A percentile compares a stretch with the other conserved stretches of the same genome.
Evolutionary conservation across 2,888 invertebrate genomes (phyloP).

Genomic region (Pollenia labialis): DNA sequence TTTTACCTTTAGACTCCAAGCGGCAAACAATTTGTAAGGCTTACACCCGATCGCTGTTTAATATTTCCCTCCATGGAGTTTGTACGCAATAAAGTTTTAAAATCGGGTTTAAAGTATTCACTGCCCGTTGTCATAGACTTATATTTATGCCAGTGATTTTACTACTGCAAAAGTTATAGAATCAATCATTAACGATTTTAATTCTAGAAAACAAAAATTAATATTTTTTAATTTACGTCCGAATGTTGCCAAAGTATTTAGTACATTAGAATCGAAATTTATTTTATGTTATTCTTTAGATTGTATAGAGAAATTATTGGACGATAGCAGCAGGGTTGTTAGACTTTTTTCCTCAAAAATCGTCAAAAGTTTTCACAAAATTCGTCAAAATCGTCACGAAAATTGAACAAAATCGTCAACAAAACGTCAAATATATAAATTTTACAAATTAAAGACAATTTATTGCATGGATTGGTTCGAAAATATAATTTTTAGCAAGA

Average conservation of each 20-base stretch:
- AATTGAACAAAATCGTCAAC: no score
- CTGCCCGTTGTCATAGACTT: constrained; percentile 92
- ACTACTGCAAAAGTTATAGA: constrained; percentile 93
- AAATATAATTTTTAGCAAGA: no score
- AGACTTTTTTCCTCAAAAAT: no score
- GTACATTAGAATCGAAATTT: constrained; percentile 85
- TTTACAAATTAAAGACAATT: no score
- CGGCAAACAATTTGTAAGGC: constrained; percentile 90
- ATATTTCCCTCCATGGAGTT: constrained; percentile 96
- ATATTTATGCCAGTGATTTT: constrained; percentile 94
- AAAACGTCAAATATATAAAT: no score
- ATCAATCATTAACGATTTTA: constrained; percentile 90
- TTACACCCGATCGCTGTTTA: constrained; percentile 94
- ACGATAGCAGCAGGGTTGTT: no score
- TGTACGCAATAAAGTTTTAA: constrained; percentile 92
- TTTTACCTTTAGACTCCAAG: constrained; percentile 85
- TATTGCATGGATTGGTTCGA: no score
- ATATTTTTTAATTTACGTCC: constrained; percentile 93
- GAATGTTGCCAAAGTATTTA: constrained; percentile 91
- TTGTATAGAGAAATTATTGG: constrained; percentile 66
- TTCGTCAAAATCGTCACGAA: no score
- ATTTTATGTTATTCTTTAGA: constrained; percentile 78
- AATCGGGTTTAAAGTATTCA: constrained; percentile 87
- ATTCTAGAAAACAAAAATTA: constrained; percentile 89
- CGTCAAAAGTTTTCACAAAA: no score